Evolutionary conservation across 2,888 invertebrate species (phyloP).

Genomic region (Dorcus hopei): DNA sequence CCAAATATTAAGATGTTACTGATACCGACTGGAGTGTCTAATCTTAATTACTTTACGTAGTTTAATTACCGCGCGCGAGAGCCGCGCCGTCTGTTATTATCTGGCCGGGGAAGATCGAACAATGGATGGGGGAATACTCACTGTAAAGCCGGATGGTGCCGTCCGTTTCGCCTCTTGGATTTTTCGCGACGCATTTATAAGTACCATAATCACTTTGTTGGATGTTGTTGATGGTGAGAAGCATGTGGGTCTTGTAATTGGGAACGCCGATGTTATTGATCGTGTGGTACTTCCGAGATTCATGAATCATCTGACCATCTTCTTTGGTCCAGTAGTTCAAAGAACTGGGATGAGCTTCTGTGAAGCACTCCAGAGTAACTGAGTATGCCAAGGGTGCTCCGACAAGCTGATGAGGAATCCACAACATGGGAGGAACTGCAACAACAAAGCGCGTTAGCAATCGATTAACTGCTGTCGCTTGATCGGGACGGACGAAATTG

Average conservation of each 20-base stretch:
- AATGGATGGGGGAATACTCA: slow-evolving; percentile 55
- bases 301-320: slow-evolving; percentile 86
- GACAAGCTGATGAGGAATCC: slow-evolving; percentile 87
- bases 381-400: slow-evolving; percentile 80
- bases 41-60: slow-evolving; percentile 45
- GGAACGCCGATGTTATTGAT: slow-evolving; percentile 68
- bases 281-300: slow-evolving; percentile 75
- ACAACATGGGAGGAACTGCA: slow-evolving; percentile 87
- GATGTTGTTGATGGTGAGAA: slow-evolving; percentile 74
- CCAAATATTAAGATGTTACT: slow-evolving; percentile 44
- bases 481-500: slow-evolving; percentile 14
- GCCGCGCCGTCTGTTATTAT: slow-evolving; percentile 39
- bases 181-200: slow-evolving; percentile 86
- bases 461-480: slow-evolving; percentile 23
- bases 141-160: slow-evolving; percentile 86
- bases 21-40: slow-evolving; percentile 41
- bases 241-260: slow-evolving; percentile 85
- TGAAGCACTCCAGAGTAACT: slow-evolving; percentile 83
- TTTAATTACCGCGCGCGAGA: slow-evolving; percentile 39
- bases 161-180: slow-evolving; percentile 87
- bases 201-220: slow-evolving; percentile 79
- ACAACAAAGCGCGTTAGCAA: slow-evolving; percentile 29
- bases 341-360: slow-evolving; percentile 88
- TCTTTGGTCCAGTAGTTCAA: slow-evolving; percentile 88
- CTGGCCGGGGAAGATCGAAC: slow-evolving; percentile 30